Evolutionary conservation across 2,113 vertebrate genomes (phyloP).

Genomic region (Pseudolaguvia tuberculata): DNA sequence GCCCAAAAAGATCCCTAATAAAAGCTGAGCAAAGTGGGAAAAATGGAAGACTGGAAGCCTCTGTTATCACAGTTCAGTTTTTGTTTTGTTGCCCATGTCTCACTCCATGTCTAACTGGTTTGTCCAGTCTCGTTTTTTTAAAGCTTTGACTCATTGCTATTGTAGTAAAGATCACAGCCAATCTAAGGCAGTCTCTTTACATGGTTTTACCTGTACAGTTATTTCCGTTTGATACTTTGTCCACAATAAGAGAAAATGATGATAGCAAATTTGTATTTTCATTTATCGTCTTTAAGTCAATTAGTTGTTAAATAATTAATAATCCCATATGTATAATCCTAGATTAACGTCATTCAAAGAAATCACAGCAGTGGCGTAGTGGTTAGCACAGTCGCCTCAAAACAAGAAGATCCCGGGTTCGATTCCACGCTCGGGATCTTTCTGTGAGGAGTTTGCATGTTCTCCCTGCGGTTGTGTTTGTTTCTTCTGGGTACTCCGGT

Average conservation of each 20-base stretch:
- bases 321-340: background rate
- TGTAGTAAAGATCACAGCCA: background rate
- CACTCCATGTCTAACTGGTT: constrained; percentile 23
- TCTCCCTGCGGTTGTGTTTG: too few species aligned
- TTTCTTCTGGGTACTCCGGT: too few species aligned
- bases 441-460: too few species aligned
- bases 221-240: background rate
- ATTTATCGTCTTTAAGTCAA: too few species aligned
- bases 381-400: too few species aligned
- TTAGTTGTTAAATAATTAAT: too few species aligned
- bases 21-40: background rate
- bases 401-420: background rate
- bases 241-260: background rate
- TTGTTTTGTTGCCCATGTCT: background rate
- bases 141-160: background rate
- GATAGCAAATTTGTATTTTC: too few species aligned
- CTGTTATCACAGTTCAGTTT: background rate
- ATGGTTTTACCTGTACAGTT: constrained; percentile 6
- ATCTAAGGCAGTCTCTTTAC: background rate
- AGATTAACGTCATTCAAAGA: background rate
- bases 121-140: constrained; percentile 11
- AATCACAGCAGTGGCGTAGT: too few species aligned
- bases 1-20: background rate
- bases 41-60: background rate
- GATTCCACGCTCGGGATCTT: too few species aligned